Conservation (phyloP, 1,140 invertebrate species). For the Drosophila ercepeae region DNA sequence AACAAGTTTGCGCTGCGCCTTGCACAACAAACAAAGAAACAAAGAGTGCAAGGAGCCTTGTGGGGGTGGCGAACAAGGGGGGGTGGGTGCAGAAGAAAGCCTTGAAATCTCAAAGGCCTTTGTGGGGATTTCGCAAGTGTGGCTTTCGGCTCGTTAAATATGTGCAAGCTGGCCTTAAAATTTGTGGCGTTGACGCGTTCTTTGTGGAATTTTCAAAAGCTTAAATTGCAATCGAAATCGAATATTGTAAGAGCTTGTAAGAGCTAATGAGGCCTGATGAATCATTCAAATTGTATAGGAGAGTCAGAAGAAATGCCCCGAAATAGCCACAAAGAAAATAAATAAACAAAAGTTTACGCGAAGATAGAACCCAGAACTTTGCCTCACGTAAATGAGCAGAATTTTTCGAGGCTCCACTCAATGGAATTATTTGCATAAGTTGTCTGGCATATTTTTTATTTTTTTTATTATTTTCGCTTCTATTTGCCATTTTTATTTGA, state of each 20-base stretch:
- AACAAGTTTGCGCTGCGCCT: conserved; percentile 50
- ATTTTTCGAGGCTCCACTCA: conserved; percentile 46
- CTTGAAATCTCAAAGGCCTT: conserved; percentile 63
- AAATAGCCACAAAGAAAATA: conserved; percentile 49
- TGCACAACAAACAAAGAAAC: conserved; percentile 35
- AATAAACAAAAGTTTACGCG: conserved; percentile 50
- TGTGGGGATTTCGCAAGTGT: conserved; percentile 27
- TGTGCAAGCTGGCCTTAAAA: conserved; percentile 3
- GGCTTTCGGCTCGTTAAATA: conserved; percentile 30
- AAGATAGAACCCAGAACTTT: conserved; percentile 32
- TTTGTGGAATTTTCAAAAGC: conserved; percentile 2
- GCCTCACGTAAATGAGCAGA: conserved; percentile 65
- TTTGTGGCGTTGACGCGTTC: conserved; percentile 6
- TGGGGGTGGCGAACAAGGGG: conserved; percentile 37
- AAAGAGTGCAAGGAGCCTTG: conserved; percentile 44
- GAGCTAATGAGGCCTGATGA: conserved; percentile 25
- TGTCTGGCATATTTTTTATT: conserved; percentile 46
- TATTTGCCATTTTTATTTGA: conserved; percentile 59
- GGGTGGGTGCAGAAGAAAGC: conserved; percentile 30
- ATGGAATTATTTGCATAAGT: conserved; percentile 65
- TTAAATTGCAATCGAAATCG: conserved; percentile 17
- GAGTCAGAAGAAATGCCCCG: neutral
- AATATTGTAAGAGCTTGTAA: neutral
- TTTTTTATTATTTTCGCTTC: conserved; percentile 37
- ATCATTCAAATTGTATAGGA: neutral